Conservation (phyloP, 2,888 invertebrate genomes). For the Sarcophaga rosellei region DNA sequence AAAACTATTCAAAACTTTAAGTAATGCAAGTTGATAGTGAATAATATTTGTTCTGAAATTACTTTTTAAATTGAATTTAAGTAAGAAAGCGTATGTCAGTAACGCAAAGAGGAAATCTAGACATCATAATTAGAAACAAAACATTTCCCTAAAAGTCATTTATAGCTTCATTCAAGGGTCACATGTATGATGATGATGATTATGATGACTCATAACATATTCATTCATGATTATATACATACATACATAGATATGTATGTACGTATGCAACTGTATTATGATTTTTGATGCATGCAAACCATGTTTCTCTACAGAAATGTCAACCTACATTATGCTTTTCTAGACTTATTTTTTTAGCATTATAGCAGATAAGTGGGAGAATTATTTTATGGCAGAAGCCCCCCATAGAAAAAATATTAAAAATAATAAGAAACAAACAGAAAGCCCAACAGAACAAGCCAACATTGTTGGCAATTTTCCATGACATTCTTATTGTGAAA, state of each 20-base stretch:
- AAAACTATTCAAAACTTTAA: too few relatives aligned
- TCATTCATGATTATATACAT: not conserved
- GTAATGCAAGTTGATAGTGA: too few relatives aligned
- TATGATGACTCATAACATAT: too few relatives aligned
- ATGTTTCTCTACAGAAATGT: slow-evolving; percentile 15
- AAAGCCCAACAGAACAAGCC: slow-evolving; percentile 37
- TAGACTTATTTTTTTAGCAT: not conserved
- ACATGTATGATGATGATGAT: not conserved
- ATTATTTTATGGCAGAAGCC: not conserved
- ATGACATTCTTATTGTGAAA: slow-evolving; percentile 41
- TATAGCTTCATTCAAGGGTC: not conserved
- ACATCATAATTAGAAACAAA: too few relatives aligned
- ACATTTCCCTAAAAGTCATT: not conserved
- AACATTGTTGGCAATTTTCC: slow-evolving; percentile 47
- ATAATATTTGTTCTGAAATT: too few relatives aligned
- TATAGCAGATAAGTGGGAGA: not conserved
- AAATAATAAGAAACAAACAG: not conserved
- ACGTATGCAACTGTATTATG: not conserved
- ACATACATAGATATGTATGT: not conserved
- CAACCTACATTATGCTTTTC: slow-evolving; percentile 54
- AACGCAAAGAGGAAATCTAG: too few relatives aligned
- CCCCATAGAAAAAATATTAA: not conserved
- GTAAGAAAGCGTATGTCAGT: too few relatives aligned
- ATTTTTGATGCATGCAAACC: too few relatives aligned
- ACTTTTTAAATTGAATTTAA: too few relatives aligned